These are phyloP conservation scores for Eupeodes corollae DNA, from an alignment of 1,140 invertebrate genomes.

Conservation along the genomic window DNA sequence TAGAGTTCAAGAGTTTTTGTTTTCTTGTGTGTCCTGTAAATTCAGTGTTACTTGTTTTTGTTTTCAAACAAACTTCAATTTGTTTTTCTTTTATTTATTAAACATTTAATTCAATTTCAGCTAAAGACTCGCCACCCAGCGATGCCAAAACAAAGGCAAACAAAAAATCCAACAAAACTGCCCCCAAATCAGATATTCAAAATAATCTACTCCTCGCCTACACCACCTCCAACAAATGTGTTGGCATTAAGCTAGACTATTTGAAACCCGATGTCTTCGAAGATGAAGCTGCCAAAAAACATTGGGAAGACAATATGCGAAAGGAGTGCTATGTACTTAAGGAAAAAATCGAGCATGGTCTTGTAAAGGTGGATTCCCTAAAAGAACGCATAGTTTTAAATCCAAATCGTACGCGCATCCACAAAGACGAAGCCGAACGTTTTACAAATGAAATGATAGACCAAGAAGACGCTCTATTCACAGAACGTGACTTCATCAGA, in stretches of 20 bases:
- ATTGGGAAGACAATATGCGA: slow-evolving; percentile 49
- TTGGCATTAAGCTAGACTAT: slow-evolving; percentile 46
- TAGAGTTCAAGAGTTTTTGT: too few relatives aligned
- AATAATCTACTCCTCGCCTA: slow-evolving; percentile 42
- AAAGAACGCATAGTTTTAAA: slow-evolving; percentile 47
- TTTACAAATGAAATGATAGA: slow-evolving; percentile 27
- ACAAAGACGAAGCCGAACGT: slow-evolving; percentile 21
- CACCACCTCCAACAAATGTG: slow-evolving; percentile 44
- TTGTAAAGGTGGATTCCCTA: slow-evolving; percentile 46
- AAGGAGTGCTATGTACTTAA: slow-evolving; percentile 41
- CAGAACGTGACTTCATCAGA: slow-evolving; percentile 51
- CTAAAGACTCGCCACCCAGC: not conserved
- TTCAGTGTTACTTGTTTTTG: too few relatives aligned
- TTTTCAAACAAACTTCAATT: too few relatives aligned
- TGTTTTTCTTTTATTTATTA: too few relatives aligned
- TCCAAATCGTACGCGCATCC: slow-evolving; percentile 30
- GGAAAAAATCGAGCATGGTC: slow-evolving; percentile 43
- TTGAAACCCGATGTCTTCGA: slow-evolving; percentile 40
- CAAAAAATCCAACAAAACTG: not conserved
- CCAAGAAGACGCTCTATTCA: slow-evolving; percentile 27
- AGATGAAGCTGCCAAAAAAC: slow-evolving; percentile 39
- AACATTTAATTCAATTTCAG: not conserved
- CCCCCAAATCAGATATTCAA: not conserved
- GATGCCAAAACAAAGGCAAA: not conserved
- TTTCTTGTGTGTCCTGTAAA: too few relatives aligned